Evolutionary conservation across 2,113 vertebrate genomes (phyloP).

Genomic region (Nibea albiflora): DNA sequence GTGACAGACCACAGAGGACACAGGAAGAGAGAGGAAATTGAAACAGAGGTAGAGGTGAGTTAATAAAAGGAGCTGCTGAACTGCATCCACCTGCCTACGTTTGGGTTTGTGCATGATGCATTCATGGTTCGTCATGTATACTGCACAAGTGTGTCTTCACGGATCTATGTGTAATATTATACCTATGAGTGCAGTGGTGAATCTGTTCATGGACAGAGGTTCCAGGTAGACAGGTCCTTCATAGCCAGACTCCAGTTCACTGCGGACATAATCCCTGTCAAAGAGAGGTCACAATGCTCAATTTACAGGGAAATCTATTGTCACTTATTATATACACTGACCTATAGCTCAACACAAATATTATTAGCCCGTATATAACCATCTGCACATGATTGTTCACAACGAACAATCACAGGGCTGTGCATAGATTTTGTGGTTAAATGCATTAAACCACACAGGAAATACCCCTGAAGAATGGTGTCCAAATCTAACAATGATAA

Average conservation of each 20-base stretch:
- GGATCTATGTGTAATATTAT: constrained; percentile 60
- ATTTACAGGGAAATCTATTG: neutral
- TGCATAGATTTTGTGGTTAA: neutral
- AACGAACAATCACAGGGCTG: neutral
- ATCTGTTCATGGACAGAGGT: constrained; percentile 96
- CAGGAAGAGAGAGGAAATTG: neutral
- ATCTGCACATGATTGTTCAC: neutral
- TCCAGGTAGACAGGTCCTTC: constrained; percentile 97
- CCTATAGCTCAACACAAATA: neutral
- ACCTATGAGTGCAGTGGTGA: constrained; percentile 97
- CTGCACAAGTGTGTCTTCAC: neutral
- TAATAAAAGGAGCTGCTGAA: neutral
- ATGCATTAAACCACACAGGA: neutral
- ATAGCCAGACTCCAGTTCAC: constrained; percentile 94
- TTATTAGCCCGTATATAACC: neutral
- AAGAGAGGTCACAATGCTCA: constrained; percentile 41
- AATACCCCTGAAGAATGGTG: neutral
- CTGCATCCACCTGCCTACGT: neutral
- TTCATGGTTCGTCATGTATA: neutral
- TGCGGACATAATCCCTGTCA: constrained; percentile 95
- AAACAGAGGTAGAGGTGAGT: neutral
- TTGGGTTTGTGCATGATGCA: neutral
- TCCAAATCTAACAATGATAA: neutral
- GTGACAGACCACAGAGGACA: neutral
- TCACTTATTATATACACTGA: neutral